Evolutionary conservation across 2,113 vertebrate species (phyloP), one percentile per base, ranked within the genome.

Genomic region (Hydrolagus affinis): DNA sequence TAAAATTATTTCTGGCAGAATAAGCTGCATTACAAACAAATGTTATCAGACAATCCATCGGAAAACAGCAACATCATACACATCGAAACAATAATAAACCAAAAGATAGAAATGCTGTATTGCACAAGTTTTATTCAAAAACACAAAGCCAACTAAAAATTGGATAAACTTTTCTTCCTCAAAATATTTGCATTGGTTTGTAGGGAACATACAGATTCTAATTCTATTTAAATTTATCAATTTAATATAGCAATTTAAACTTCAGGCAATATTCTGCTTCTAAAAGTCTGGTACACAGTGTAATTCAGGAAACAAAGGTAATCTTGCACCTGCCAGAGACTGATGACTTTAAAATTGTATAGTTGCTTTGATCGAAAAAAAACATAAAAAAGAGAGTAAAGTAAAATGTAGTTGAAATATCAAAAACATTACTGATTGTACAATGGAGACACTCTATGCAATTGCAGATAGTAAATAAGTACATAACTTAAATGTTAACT

Each of bases 251-350:
- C 44, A 44, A 44, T 44, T 44, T 44, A 6, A 44, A 44, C 44
- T 44, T 44, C 44, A 44, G 44, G 44, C 44, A 44, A 44, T 44
- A 44, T 44, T 75, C 21, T 75, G 7, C 23, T 21, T 75, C 6
- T n/a, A 78, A 60, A n/a, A 7, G 11, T 59, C 11, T 78, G 75
- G 23, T 71, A 23, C 3, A 60, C 15, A 17, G 17, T 75, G 73
- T 56, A 57, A 75, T 75, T 75, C 73, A 57, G 56, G 75, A 78
- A 59, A 57, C 21, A 77, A 78, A 78, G 23, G 57, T 56, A 78
- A 78, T 60, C 60, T 4, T 78, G 23, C 60, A 21, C 21, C n/a
- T 78, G 56, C 57, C n/a, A 62, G 1, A 60, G 4, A 60, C 57
- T 23, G 11, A 21, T n/a, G n/a, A 6, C 19, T 60, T 77, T 59